Base-by-base conservation (phyloP, 2,113 vertebrate genomes). In the Trichomycterus rosablanca region DNA sequence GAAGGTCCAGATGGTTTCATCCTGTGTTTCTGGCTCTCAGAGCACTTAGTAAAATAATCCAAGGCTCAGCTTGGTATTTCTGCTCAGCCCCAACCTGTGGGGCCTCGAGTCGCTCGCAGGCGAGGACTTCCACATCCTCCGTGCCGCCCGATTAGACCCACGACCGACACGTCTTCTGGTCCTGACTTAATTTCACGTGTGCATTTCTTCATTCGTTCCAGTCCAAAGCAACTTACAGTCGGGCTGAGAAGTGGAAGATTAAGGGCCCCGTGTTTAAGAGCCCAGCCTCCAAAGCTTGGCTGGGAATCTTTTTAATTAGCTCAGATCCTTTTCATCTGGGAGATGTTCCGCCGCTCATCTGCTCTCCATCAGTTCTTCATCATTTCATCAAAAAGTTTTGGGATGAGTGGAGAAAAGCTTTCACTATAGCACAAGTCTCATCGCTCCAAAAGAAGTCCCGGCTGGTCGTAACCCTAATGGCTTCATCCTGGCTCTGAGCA, bases 1-100 rank as follows among this genome's bases (percentile, higher is more conserved):
- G 55, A 28, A 26, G 37, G 37, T 57, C 55, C 55, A 57, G 55
- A 57, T 57, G 55, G 55, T 39, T 57, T 44, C 55, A 57, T 42
- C 55, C n/a, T 57, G 40, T 57, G 39, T 15, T 44, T 57, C 39
- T 57, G 55, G 55, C 55, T 44, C 39, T 44, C 23, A 57, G 55
- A 18, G 15, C 55, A 44, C 55, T 57, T 44, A 57, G 23, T 39
- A 57, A 57, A 57, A 57, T 57, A 57, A 57, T 57, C 55, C 39
- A 44, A 44, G 24, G 39, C 37, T 43, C 55, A 57, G 24, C 24
- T 39, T 57, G 39, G 39, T 57, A 57, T 44, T 56, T 43, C 55
- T 57, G 55, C 42, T 57, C 37, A 43, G 23, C 37, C 39, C 55
- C 55, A 44, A 57, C 55, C 55, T 57, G 55, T 43, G 55, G 39